A percentile compares a stretch with the other conserved stretches of the same genome.
These are phyloP conservation scores for Carcina quercana DNA, from an alignment of 2,888 invertebrate genomes.

Conservation along the genomic window DNA sequence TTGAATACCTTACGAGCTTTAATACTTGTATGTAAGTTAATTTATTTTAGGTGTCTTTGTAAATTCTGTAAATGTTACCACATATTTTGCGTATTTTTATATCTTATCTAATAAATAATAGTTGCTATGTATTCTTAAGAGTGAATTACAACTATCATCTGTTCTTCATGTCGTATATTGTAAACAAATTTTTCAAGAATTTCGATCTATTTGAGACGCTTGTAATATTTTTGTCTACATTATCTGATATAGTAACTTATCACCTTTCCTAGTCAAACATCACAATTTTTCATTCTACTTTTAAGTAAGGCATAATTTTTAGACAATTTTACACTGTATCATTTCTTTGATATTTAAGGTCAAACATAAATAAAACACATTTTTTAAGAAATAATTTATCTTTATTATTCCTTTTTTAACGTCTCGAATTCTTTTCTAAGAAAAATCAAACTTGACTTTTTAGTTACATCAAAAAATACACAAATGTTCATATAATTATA, in stretches of 20 bases:
- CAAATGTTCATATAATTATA: constrained; percentile 51
- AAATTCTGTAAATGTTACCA: too few species aligned
- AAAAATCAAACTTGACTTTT: constrained; percentile 71
- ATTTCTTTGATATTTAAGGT: constrained; percentile 2
- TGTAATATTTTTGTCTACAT: constrained; percentile 13
- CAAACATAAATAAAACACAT: constrained; percentile 55
- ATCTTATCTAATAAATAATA: too few species aligned
- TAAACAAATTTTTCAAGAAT: too few species aligned
- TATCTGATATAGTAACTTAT: background rate
- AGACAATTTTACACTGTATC: constrained; percentile 5
- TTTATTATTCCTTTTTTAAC: constrained; percentile 69
- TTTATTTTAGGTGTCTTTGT: too few species aligned
- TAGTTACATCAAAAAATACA: constrained; percentile 73
- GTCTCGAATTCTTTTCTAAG: constrained; percentile 70
- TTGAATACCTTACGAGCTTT: constrained; percentile 21
- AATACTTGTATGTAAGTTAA: constrained; percentile 20
- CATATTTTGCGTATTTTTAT: too few species aligned
- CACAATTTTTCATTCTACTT: constrained; percentile 4
- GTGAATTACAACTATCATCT: too few species aligned
- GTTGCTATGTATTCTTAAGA: too few species aligned
- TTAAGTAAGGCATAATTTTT: constrained; percentile 3
- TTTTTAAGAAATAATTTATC: constrained; percentile 69
- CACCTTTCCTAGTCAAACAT: constrained; percentile 8
- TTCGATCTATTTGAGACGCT: too few species aligned
- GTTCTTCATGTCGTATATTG: too few species aligned